Evolutionary conservation across 2,888 invertebrate species (phyloP).

Genomic region (Nebria salina): DNA sequence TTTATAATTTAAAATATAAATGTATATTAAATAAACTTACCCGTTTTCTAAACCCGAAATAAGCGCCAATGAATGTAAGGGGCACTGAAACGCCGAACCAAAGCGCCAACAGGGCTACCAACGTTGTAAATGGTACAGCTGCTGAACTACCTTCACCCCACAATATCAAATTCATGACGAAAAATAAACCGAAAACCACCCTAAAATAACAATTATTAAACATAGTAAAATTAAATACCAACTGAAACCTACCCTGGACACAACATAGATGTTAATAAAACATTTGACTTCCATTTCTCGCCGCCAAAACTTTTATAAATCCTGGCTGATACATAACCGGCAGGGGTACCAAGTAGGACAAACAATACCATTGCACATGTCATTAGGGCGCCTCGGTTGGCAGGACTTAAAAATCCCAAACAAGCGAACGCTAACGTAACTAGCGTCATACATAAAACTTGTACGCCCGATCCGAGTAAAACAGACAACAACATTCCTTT

Average conservation of each 20-base stretch:
- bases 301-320: constrained; percentile 99
- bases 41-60: constrained; percentile 97
- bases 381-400: constrained; percentile 98
- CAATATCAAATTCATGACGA: constrained; percentile 94
- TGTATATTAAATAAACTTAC: constrained; percentile 65
- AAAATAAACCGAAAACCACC: constrained; percentile 95
- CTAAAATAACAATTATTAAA: constrained; percentile 63
- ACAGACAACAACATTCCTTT: constrained; percentile 97
- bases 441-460: constrained; percentile 95
- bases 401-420: constrained; percentile 97
- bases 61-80: constrained; percentile 96
- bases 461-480: constrained; percentile 94
- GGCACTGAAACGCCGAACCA: constrained; percentile 99
- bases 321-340: constrained; percentile 96
- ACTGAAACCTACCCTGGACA: constrained; percentile 85
- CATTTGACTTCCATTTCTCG: constrained; percentile 98
- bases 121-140: constrained; percentile 95
- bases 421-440: constrained; percentile 98
- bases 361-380: constrained; percentile 97
- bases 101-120: constrained; percentile 90
- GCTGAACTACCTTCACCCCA: constrained; percentile 97
- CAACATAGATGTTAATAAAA: constrained; percentile 93
- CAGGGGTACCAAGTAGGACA: constrained; percentile 96
- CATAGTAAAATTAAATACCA: constrained; percentile 13
- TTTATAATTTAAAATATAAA: not conserved